Percentiles rank a stretch among this genome's conserved stretches.
Evolutionary conservation across 1,140 invertebrate genomes (phyloP).

Genomic region (Hirudo medicinalis): DNA sequence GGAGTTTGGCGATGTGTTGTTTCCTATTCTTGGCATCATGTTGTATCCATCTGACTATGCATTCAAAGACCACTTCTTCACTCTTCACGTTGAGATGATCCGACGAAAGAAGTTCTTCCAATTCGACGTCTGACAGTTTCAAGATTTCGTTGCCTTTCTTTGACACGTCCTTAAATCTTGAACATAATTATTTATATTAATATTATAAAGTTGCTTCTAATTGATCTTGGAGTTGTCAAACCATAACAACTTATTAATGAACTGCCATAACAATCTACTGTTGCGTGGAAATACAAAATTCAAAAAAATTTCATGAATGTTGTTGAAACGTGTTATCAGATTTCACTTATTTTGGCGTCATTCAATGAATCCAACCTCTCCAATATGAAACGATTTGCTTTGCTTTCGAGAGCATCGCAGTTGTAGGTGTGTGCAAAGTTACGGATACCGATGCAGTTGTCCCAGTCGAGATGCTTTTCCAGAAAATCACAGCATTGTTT

Average conservation of each 20-base stretch:
- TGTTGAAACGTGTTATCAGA: too few relatives aligned
- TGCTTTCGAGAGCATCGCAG: conserved; percentile 54
- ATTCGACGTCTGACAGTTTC: conserved; percentile 71
- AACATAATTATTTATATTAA: too few relatives aligned
- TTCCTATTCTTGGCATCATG: conserved; percentile 79
- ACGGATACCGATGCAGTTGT: conserved; percentile 68
- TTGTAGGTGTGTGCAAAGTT: conserved; percentile 62
- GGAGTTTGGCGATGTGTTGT: conserved; percentile 62
- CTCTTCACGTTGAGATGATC: conserved; percentile 91
- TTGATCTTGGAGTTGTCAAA: too few relatives aligned
- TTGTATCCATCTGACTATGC: conserved; percentile 86
- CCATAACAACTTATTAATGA: too few relatives aligned
- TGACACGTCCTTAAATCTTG: conserved; percentile 47
- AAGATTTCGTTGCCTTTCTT: conserved; percentile 94
- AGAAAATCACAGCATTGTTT: conserved; percentile 64
- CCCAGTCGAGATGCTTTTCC: conserved; percentile 48
- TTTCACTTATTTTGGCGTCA: not conserved
- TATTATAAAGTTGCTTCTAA: too few relatives aligned
- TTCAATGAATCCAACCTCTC: conserved; percentile 13
- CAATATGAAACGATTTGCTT: conserved; percentile 42
- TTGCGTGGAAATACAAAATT: too few relatives aligned
- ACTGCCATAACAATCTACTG: too few relatives aligned
- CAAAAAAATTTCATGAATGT: too few relatives aligned
- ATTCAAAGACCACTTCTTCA: conserved; percentile 80
- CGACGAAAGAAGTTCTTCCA: conserved; percentile 84